Evolutionary conservation across 2,797 vertebrate genomes (phyloP), one percentile per base, ranked within the genome.

Genomic region (Coilia nasus): DNA sequence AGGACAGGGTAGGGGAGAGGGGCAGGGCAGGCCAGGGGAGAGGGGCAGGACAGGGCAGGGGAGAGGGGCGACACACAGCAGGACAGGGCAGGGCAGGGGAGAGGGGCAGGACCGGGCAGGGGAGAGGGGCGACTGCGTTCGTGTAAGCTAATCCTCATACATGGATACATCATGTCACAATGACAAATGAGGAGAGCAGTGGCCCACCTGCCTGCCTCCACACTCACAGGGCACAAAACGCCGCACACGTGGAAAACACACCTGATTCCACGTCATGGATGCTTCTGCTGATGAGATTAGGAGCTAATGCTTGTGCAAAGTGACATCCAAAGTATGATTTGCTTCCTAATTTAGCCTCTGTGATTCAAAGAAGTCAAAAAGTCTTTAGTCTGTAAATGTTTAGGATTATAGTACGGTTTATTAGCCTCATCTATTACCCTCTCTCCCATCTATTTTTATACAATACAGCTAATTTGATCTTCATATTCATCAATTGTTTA

Each of bases 111-210:
- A 47, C 10, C 15, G 25, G 67, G 46, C 46, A 60, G 57, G 21
- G 17, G 3, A 62, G 17, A 62, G 60, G 19, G 60, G 2, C 5
- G 35, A 41, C 35, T 54, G 50, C 5, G 54, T 82, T n/a, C 64
- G 75, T 88, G 60, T 62, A 60, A 88, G 41, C 31, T 78, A 78
- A 78, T 78, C 31, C 31, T 31, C 82, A 2, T 85, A 84, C 82
- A 87, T 23, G 17, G 82, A 86, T 31, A 86, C 85, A 91, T 82
- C 3, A 80, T 82, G 60, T 44, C 83, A 56, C 56, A 80, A 89
- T 85, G 6, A 54, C 11, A 83, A 81, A 41, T 59, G 35, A 85
- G 62, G 44, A 78, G 71, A 78, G 47, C 50, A 64, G 46, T 4
- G 54, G 60, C 59, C 75, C 75, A 85, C 84, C 82, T 59, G 81